A percentile compares a stretch with the other conserved stretches of the same genome.
phyloP scores from a whole-genome alignment of 2,113 vertebrate genomes.

The Colaptes auratus region DNA sequence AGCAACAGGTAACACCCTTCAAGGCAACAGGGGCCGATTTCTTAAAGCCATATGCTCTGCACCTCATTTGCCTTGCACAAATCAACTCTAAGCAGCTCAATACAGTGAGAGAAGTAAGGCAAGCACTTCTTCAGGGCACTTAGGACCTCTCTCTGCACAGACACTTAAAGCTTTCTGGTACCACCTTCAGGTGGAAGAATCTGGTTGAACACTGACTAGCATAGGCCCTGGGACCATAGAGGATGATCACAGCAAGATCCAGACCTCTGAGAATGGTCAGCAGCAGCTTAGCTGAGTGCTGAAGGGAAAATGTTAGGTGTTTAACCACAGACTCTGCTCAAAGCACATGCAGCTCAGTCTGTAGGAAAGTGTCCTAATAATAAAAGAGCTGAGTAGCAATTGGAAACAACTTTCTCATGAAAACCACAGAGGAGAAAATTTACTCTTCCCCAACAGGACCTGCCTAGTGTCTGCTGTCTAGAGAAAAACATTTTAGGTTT shows the following conservation, averaged over 20 bases:
- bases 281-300: background rate
- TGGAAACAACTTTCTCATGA: background rate
- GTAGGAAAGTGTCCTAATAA: background rate
- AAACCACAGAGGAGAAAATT: background rate
- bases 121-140: background rate
- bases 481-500: constrained; percentile 1
- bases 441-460: background rate
- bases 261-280: background rate
- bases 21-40: background rate
- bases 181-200: background rate
- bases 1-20: constrained; percentile 41
- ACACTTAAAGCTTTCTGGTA: background rate
- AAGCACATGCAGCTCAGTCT: background rate
- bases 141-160: background rate
- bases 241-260: background rate
- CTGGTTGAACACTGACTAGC: background rate
- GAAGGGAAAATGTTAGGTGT: background rate
- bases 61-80: background rate
- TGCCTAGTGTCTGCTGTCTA: background rate
- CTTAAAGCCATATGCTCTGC: background rate
- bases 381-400: background rate
- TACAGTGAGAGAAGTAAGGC: background rate
- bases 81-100: background rate
- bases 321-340: background rate
- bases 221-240: background rate